Evolutionary conservation across 2,888 invertebrate genomes (phyloP).

Genomic region (Drosophila formosana): DNA sequence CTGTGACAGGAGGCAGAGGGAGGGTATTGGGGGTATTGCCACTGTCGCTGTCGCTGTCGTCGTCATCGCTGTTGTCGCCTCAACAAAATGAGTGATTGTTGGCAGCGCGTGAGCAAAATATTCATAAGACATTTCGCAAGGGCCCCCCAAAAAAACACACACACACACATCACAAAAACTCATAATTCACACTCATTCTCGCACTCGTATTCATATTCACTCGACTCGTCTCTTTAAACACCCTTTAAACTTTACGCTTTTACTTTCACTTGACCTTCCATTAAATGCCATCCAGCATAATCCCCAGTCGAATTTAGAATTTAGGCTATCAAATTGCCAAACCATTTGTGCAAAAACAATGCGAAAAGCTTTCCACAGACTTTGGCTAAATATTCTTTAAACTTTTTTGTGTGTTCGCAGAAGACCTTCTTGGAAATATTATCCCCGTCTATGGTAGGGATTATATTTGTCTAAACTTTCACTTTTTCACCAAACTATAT

Average conservation of each 20-base stretch:
- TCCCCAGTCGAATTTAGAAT: neutral
- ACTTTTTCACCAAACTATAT: conserved; percentile 8
- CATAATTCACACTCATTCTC: conserved; percentile 62
- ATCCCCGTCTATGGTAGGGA: neutral
- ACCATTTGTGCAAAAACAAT: neutral
- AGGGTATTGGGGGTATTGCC: conserved; percentile 15
- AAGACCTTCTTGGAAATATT: neutral
- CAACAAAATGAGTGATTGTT: conserved; percentile 75
- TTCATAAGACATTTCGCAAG: conserved; percentile 64
- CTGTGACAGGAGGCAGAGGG: neutral
- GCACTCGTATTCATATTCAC: conserved; percentile 20
- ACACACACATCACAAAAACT: conserved; percentile 14
- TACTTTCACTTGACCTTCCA: conserved; percentile 6
- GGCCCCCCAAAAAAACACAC: conserved; percentile 1
- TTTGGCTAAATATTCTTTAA: neutral
- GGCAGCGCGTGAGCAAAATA: conserved; percentile 76
- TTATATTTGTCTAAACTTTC: conserved; percentile 23
- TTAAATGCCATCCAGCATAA: neutral
- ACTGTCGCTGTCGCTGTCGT: conserved; percentile 18
- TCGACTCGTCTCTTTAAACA: neutral
- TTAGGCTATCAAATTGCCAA: neutral
- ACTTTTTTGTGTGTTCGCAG: neutral
- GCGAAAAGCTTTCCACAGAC: neutral
- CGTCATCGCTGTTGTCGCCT: conserved; percentile 46
- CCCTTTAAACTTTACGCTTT: conserved; percentile 3